Evolutionary conservation across 2,113 vertebrate genomes (phyloP).

Genomic region (Pangasianodon gigas): DNA sequence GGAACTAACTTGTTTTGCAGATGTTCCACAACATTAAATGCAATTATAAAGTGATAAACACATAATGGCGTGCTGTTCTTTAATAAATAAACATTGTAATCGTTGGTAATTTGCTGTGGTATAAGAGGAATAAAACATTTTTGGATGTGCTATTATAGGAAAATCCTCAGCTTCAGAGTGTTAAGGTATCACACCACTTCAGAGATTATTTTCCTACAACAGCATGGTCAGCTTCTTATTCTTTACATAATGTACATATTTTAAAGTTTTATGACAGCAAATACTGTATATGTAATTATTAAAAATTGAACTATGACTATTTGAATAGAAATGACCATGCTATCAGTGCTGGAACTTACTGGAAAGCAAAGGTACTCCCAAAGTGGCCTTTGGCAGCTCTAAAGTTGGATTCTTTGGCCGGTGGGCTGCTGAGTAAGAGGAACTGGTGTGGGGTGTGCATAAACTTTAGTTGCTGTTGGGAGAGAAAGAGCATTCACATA

Average conservation of each 20-base stretch:
- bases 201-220: background rate
- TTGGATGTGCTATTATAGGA: background rate
- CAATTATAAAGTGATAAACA: background rate
- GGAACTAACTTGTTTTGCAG: background rate
- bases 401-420: slow-evolving; percentile 94
- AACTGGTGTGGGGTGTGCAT: slow-evolving; percentile 93
- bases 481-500: slow-evolving; percentile 36
- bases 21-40: background rate
- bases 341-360: slow-evolving; percentile 73
- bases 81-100: background rate
- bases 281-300: background rate
- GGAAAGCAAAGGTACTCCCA: slow-evolving; percentile 91
- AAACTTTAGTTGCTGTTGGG: slow-evolving; percentile 86
- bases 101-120: background rate
- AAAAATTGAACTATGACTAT: background rate
- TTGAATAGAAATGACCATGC: background rate
- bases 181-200: background rate
- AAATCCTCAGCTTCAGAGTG: background rate
- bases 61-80: background rate
- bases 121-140: background rate
- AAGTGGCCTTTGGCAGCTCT: slow-evolving; percentile 89
- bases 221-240: background rate
- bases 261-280: background rate
- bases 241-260: background rate
- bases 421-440: slow-evolving; percentile 89